Conservation (phyloP, 2,797 vertebrate genomes). For the Halcyon badia region DNA sequence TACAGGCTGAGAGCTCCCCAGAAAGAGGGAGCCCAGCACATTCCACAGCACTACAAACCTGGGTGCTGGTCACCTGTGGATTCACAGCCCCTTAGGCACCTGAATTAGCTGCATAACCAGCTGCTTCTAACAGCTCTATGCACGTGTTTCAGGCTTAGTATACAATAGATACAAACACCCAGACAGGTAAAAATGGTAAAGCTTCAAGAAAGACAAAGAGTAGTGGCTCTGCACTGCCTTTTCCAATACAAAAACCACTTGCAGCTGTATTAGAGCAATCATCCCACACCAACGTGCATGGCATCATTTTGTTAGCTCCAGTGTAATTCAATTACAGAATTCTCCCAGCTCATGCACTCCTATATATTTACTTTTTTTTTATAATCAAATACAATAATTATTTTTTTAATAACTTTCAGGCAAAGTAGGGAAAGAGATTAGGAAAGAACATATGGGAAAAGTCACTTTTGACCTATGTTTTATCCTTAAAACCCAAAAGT, state of each 20-base stretch:
- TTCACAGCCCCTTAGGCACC: background rate
- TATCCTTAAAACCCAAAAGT: constrained; percentile 68
- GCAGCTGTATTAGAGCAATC: background rate
- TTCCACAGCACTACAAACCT: background rate
- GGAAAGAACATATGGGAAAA: constrained; percentile 65
- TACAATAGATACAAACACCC: background rate
- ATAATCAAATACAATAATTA: constrained; percentile 24
- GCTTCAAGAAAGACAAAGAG: background rate
- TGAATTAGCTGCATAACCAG: background rate
- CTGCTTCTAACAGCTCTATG: background rate
- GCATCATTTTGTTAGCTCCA: background rate
- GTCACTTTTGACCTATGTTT: constrained; percentile 55
- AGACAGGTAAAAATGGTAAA: constrained; percentile 1
- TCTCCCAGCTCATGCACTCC: background rate
- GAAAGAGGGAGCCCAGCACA: background rate
- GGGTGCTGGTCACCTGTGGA: background rate
- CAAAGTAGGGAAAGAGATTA: constrained; percentile 40
- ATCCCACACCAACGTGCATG: background rate
- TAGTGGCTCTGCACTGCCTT: background rate
- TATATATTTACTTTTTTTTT: constrained; percentile 1
- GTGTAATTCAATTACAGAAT: constrained; percentile 63
- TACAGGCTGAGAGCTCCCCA: background rate
- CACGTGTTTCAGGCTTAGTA: background rate
- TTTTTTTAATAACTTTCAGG: constrained; percentile 37
- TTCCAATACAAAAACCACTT: constrained; percentile 12